phyloP scores from a whole-genome alignment of 1,140 invertebrate species.

The Argopecten irradians region DNA sequence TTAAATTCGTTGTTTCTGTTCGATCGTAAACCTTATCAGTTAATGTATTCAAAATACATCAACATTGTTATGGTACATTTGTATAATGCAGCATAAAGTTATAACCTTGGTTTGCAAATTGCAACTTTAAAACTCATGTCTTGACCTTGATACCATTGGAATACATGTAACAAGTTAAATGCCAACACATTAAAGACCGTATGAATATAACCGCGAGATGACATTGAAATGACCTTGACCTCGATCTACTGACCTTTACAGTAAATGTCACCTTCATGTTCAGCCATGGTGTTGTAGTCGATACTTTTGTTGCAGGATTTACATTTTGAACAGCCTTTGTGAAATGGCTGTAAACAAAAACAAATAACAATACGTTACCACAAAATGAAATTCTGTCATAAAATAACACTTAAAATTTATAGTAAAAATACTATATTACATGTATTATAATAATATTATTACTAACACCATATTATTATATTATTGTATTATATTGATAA shows the following conservation, averaged over 20 bases:
- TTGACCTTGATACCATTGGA: not conserved
- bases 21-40: not conserved
- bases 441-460: not conserved
- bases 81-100: not conserved
- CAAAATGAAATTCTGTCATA: not conserved
- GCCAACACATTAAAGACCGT: not conserved
- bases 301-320: conserved; percentile 66
- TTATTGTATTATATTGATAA: too few species aligned
- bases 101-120: not conserved
- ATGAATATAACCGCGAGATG: not conserved
- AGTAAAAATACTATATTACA: not conserved
- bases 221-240: not conserved
- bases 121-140: not conserved
- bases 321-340: conserved; percentile 71
- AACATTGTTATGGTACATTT: not conserved
- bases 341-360: conserved; percentile 66
- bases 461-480: too few species aligned
- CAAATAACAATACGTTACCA: not conserved
- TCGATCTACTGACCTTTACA: conserved; percentile 64
- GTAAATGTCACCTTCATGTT: conserved; percentile 69
- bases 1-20: not conserved
- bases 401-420: not conserved
- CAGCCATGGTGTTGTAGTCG: conserved; percentile 65
- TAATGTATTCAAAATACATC: not conserved
- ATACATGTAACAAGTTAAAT: too few species aligned